Evolutionary conservation across 2,113 vertebrate species (phyloP).

Genomic region (Panthera uncia): DNA sequence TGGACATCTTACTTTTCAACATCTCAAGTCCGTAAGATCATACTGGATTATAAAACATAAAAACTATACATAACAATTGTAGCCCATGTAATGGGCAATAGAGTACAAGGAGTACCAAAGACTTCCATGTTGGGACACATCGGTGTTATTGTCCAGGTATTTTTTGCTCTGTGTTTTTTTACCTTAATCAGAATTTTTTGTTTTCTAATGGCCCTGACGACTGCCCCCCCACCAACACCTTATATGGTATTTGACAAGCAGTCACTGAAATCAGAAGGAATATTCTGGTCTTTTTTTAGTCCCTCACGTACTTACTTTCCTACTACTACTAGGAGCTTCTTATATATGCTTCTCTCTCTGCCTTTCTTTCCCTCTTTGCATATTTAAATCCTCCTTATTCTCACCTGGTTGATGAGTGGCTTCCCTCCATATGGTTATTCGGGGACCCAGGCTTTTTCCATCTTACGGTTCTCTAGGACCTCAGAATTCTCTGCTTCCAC

Average conservation of each 20-base stretch:
- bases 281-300: background rate
- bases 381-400: background rate
- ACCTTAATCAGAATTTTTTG: background rate
- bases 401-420: background rate
- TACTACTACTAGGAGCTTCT: background rate
- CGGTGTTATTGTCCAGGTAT: background rate
- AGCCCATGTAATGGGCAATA: background rate
- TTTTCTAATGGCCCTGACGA: background rate
- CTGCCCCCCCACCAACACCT: background rate
- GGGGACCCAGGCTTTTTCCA: background rate
- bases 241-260: background rate
- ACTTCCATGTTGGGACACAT: background rate
- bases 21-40: background rate
- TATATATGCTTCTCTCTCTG: background rate
- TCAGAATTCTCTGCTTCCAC: background rate
- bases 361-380: background rate
- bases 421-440: background rate
- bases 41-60: background rate
- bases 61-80: background rate
- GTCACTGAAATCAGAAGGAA: background rate
- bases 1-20: background rate
- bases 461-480: background rate
- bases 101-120: background rate
- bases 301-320: background rate
- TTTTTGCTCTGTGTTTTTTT: background rate